A percentile compares a stretch with the other conserved stretches of the same genome.
Conservation (phyloP, 2,797 vertebrate genomes). For the Hozukius guyotensis region DNA sequence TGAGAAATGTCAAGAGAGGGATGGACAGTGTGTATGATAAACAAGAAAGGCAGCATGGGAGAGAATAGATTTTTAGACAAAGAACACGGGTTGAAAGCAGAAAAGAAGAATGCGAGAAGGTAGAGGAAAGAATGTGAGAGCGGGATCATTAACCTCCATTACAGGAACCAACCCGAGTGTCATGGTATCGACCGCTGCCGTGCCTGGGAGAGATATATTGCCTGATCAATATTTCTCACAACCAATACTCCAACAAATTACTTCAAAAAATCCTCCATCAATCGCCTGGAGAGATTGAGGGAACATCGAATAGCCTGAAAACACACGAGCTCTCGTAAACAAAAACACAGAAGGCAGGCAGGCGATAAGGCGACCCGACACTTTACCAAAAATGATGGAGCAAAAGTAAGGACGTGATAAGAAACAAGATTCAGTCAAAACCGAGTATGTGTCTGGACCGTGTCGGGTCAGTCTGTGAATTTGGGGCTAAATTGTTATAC, state of each 20-base stretch:
- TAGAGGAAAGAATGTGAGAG: slow-evolving; percentile 48
- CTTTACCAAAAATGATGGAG: not conserved
- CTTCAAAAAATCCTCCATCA: slow-evolving; percentile 65
- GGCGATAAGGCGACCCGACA: not conserved
- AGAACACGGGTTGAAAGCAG: slow-evolving; percentile 12
- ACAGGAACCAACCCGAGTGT: slow-evolving; percentile 61
- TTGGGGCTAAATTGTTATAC: too few relatives aligned
- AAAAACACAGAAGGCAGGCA: slow-evolving; percentile 25
- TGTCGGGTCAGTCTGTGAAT: too few relatives aligned
- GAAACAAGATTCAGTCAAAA: not conserved
- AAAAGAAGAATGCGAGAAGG: slow-evolving; percentile 32
- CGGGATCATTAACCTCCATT: slow-evolving; percentile 75
- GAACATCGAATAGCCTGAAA: slow-evolving; percentile 5
- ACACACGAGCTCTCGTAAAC: slow-evolving; percentile 38
- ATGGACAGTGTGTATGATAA: slow-evolving; percentile 19
- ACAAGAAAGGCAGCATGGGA: slow-evolving; percentile 19
- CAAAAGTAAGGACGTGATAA: not conserved
- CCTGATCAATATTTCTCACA: slow-evolving; percentile 73
- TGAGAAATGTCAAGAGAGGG: slow-evolving; percentile 32
- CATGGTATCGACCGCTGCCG: slow-evolving; percentile 53
- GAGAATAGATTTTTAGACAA: slow-evolving; percentile 48
- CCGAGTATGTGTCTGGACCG: too few relatives aligned
- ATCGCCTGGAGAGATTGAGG: slow-evolving; percentile 46
- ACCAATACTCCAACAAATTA: slow-evolving; percentile 73
- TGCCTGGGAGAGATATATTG: slow-evolving; percentile 59